Evolutionary conservation across 2,888 invertebrate species (phyloP).

Genomic region (Acronicta alni): DNA sequence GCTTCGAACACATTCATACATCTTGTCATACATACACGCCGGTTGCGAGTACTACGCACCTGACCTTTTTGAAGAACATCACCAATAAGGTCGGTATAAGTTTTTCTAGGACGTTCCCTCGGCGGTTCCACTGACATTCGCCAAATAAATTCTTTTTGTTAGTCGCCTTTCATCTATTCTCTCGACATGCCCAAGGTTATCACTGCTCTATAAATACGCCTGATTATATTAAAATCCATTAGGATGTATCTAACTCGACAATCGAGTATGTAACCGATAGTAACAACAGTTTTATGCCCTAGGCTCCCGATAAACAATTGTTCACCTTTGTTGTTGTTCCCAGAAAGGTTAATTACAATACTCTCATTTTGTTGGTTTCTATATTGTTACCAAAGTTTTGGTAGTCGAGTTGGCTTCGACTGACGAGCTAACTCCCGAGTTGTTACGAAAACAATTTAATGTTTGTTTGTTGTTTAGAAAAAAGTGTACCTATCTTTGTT

Average conservation of each 20-base stretch:
- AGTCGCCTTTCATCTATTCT: too few relatives aligned
- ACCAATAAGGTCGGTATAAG: too few relatives aligned
- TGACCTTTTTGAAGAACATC: too few relatives aligned
- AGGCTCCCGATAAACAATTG: conserved; percentile 65
- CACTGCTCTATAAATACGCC: too few relatives aligned
- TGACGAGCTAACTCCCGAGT: conserved; percentile 54
- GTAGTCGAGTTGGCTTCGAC: conserved; percentile 56
- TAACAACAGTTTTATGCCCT: conserved; percentile 58
- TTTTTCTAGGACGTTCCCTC: too few relatives aligned
- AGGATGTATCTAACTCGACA: conserved; percentile 1
- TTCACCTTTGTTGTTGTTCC: conserved; percentile 68
- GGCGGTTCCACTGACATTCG: too few relatives aligned
- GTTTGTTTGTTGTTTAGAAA: conserved; percentile 52
- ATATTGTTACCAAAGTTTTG: conserved; percentile 67
- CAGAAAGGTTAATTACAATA: conserved; percentile 70
- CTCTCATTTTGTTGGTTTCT: conserved; percentile 70
- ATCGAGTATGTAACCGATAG: conserved; percentile 45
- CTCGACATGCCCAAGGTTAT: too few relatives aligned
- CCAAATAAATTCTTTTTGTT: too few relatives aligned
- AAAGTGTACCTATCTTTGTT: conserved; percentile 45
- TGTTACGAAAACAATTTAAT: conserved; percentile 57
- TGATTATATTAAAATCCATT: background rate
- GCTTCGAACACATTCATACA: too few relatives aligned
- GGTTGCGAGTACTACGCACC: too few relatives aligned
- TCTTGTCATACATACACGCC: too few relatives aligned